A percentile compares a stretch with the other conserved stretches of the same genome.
These are phyloP conservation scores for Chiroxiphia lanceolata DNA, from an alignment of 2,797 vertebrate genomes.

Conservation along the genomic window DNA sequence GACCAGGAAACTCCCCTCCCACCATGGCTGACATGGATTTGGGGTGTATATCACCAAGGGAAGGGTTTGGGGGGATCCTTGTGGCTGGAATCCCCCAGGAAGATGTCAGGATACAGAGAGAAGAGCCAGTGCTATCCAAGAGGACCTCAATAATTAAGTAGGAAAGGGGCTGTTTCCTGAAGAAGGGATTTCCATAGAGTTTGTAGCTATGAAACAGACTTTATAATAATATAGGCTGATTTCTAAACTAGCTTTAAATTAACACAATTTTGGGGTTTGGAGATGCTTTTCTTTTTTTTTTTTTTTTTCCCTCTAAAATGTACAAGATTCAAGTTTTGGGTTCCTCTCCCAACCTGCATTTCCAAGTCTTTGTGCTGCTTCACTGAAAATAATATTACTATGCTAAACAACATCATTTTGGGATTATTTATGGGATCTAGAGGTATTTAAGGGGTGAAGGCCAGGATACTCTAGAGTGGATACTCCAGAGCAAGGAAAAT, in stretches of 20 bases:
- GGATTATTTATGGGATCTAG: constrained; percentile 1
- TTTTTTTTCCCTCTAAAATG: background rate
- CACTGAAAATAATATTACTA: constrained; percentile 33
- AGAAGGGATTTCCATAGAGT: background rate
- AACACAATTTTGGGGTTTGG: background rate
- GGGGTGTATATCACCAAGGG: background rate
- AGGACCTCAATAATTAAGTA: background rate
- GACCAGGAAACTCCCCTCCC: background rate
- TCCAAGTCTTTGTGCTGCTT: constrained; percentile 9
- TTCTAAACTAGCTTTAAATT: background rate
- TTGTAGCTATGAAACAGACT: background rate
- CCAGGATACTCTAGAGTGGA: background rate
- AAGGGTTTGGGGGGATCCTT: background rate
- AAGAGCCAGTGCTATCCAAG: rapidly evolving
- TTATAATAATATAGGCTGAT: background rate
- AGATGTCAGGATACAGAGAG: background rate
- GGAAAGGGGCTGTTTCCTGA: background rate
- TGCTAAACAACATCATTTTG: constrained; percentile 32
- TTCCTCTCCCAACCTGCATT: background rate
- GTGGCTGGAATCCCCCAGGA: background rate
- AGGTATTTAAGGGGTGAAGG: background rate
- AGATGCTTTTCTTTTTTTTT: rapidly evolving
- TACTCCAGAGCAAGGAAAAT: background rate
- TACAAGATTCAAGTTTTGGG: background rate
- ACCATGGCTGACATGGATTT: background rate